A percentile compares a stretch with the other conserved stretches of the same genome.
Conservation (phyloP, 2,113 vertebrate species). For the Cyanoramphus novaezelandiae region DNA sequence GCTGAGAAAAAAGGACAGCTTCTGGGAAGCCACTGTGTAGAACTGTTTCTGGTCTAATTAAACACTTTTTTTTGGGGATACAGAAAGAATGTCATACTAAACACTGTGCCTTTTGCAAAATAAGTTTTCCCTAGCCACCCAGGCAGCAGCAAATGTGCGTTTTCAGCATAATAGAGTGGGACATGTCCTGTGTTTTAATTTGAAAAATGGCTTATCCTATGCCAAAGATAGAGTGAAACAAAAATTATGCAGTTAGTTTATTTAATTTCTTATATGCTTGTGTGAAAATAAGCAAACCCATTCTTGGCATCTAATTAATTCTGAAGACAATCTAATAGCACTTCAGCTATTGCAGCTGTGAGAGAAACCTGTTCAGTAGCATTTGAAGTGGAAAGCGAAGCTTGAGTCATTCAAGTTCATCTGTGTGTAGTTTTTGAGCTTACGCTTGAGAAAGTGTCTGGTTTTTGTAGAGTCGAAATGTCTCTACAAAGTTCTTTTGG, state of each 20-base stretch:
- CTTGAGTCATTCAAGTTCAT: slow-evolving; percentile 9
- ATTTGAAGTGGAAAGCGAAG: slow-evolving; percentile 34
- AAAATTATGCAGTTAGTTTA: background rate
- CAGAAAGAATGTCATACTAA: slow-evolving; percentile 4
- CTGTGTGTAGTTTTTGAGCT: slow-evolving; percentile 23
- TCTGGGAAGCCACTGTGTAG: slow-evolving; percentile 80
- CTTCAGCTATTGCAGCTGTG: background rate
- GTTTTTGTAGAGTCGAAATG: background rate
- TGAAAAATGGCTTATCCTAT: background rate
- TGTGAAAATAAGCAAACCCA: background rate
- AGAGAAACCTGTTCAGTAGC: background rate
- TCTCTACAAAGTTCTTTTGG: slow-evolving; percentile 1
- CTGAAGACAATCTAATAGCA: slow-evolving; percentile 9
- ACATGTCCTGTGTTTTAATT: background rate
- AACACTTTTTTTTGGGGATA: slow-evolving; percentile 3
- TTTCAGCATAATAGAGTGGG: background rate
- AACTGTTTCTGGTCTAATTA: slow-evolving; percentile 78
- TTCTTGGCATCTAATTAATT: background rate
- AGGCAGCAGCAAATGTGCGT: slow-evolving; percentile 32
- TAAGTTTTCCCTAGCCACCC: slow-evolving; percentile 36
- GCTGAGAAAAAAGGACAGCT: slow-evolving; percentile 79
- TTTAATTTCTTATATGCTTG: background rate
- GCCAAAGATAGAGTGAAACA: slow-evolving; percentile 20
- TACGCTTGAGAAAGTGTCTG: slow-evolving; percentile 15
- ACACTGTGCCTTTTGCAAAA: slow-evolving; percentile 30